phyloP scores from a whole-genome alignment of 2,888 invertebrate genomes.

The Unio pictorum region DNA sequence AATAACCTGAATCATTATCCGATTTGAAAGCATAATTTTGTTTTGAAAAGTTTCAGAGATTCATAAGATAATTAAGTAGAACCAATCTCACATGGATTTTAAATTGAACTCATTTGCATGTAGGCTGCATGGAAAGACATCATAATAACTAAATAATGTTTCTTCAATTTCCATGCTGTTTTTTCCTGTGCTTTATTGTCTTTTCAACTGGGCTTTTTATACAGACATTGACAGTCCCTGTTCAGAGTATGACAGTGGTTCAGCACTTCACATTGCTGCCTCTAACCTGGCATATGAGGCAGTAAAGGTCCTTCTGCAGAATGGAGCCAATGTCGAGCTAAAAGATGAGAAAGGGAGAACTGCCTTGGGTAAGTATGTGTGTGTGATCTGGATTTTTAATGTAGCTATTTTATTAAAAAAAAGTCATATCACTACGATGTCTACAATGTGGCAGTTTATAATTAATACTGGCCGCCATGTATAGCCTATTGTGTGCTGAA shows the following conservation, averaged over 20 bases:
- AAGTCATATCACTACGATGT: too few species aligned
- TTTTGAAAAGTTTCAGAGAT: too few species aligned
- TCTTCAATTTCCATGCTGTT: background rate
- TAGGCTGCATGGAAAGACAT: background rate
- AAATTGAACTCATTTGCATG: too few species aligned
- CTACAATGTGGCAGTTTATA: too few species aligned
- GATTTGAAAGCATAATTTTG: too few species aligned
- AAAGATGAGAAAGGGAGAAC: conserved; percentile 64
- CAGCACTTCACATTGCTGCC: conserved; percentile 74
- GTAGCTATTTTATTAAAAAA: too few species aligned
- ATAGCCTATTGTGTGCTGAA: too few species aligned
- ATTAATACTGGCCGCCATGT: too few species aligned
- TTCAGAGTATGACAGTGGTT: conserved; percentile 73
- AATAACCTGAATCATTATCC: too few species aligned
- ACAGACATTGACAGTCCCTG: conserved; percentile 73
- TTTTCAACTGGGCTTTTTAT: conserved; percentile 14
- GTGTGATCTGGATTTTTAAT: background rate
- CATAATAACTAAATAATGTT: background rate
- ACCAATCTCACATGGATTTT: too few species aligned
- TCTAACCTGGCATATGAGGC: conserved; percentile 72
- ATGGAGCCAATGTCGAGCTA: conserved; percentile 68
- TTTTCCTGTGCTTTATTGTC: background rate
- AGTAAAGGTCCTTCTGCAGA: conserved; percentile 69
- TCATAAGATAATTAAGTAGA: too few species aligned
- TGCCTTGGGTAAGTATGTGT: conserved; percentile 58